A percentile compares a stretch with the other conserved stretches of the same genome.
These are phyloP conservation scores for Burhinus bistriatus DNA, from an alignment of 2,113 vertebrate genomes.

Conservation along the genomic window DNA sequence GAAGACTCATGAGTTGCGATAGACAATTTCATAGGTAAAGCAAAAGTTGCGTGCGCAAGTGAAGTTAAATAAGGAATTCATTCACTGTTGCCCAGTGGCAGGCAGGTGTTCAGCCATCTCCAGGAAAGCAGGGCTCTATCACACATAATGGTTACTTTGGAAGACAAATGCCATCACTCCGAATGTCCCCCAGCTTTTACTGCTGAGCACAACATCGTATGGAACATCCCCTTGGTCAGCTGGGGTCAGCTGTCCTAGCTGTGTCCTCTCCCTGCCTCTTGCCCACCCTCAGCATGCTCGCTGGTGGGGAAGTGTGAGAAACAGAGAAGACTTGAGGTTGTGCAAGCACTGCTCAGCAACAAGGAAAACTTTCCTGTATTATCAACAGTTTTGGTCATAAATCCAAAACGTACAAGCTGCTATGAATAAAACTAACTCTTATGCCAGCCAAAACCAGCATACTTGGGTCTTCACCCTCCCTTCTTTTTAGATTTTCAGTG, in stretches of 20 bases:
- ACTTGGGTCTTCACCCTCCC: not conserved
- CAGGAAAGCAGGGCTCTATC: not conserved
- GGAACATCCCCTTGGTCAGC: not conserved
- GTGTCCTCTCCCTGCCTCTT: not conserved
- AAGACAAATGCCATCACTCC: not conserved
- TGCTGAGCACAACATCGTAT: not conserved
- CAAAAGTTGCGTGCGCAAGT: accelerated
- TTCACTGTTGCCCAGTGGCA: not conserved
- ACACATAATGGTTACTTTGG: accelerated
- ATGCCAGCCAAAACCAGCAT: not conserved
- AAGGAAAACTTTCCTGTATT: not conserved
- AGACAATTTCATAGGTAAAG: not conserved
- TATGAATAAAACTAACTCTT: not conserved
- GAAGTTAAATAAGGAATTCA: not conserved
- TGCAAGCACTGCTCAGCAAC: not conserved
- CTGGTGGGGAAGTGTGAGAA: not conserved
- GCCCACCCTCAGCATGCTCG: not conserved
- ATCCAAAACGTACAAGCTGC: not conserved
- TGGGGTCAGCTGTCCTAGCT: not conserved
- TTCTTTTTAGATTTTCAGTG: not conserved
- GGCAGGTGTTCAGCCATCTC: not conserved
- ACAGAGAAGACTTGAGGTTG: not conserved
- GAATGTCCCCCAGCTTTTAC: accelerated
- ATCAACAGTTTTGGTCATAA: not conserved
- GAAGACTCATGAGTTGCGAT: not conserved